Evolutionary conservation across 1,140 invertebrate species (phyloP).

Genomic region (Lucilia cuprina): DNA sequence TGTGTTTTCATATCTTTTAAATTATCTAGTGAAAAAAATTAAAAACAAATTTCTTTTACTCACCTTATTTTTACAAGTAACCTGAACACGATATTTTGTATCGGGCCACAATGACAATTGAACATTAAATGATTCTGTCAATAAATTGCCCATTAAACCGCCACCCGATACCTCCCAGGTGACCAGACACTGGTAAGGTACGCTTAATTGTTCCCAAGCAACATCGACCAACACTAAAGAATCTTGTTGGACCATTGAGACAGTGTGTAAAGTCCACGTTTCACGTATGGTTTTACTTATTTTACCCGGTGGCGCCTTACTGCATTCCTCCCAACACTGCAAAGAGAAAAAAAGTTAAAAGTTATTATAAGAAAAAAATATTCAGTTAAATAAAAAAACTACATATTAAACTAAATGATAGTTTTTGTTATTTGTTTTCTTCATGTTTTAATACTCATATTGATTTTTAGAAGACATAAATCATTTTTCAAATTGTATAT

Average conservation of each 20-base stretch:
- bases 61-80: slow-evolving; percentile 64
- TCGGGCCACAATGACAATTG: slow-evolving; percentile 81
- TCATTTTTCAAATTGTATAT: neutral
- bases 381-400: neutral
- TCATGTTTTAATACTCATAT: neutral
- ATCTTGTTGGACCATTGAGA: slow-evolving; percentile 51
- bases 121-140: slow-evolving; percentile 79
- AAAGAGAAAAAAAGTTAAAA: slow-evolving; percentile 19
- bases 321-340: slow-evolving; percentile 58
- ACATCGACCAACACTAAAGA: slow-evolving; percentile 77
- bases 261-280: slow-evolving; percentile 41
- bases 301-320: slow-evolving; percentile 46
- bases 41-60: slow-evolving; percentile 34
- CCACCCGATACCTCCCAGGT: slow-evolving; percentile 85
- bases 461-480: slow-evolving; percentile 1
- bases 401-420: neutral
- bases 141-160: slow-evolving; percentile 82
- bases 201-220: slow-evolving; percentile 73
- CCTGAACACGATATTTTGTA: slow-evolving; percentile 81
- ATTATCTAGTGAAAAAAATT: neutral
- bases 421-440: neutral
- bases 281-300: slow-evolving; percentile 41
- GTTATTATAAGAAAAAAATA: neutral
- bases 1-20: no score
- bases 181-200: slow-evolving; percentile 74